Evolutionary conservation across 2,797 vertebrate species (phyloP), one percentile per base, ranked within the genome.

Genomic region (Darevskia nairensis): DNA sequence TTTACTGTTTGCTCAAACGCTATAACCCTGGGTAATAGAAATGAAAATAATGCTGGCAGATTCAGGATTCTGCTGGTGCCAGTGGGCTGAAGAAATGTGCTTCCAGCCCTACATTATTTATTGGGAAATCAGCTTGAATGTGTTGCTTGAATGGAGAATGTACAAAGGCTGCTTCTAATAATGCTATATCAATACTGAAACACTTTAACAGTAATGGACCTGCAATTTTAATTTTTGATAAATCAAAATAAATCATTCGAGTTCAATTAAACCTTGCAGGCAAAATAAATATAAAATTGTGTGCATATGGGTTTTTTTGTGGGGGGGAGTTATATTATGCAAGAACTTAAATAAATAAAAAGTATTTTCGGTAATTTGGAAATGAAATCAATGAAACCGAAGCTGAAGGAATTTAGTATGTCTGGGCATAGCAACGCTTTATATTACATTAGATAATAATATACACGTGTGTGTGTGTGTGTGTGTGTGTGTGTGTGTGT

Each of bases 401-500:
- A 86, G 85, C 86, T 68, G 81, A 93, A 82, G 90, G 93, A 94
- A 86, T 89, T 94, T 92, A 88, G 29, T 9, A 25, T 76, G 61
- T 21, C 0, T 0, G 89, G 93, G 88, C 91, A 94, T 90, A 94
- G 94, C 94, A 88, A 89, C 89, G 44, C 88, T 86, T 90, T 85
- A 89, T 91, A 91, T 90, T 94, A 91, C 91, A 88, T 89, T 93
- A 91, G 87, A 21, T 91, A 93, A 21, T 91, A 93, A 90, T 92
- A 46, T 55, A 4, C 3, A 4, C 3, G 13, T 15, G 50, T 50
- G 50, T 50, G 50, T 50, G 46, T 46, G 44, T 41, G n/a, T n/a
- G n/a, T n/a, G 13, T 15, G 50, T 50, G 50, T 50, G 50, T 50
- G 46, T 46, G 44, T 44, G 35, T 35, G 13, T 15, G 50, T 35